phyloP scores from a whole-genome alignment of 2,888 invertebrate genomes.

The Eupelmus urozonus region DNA sequence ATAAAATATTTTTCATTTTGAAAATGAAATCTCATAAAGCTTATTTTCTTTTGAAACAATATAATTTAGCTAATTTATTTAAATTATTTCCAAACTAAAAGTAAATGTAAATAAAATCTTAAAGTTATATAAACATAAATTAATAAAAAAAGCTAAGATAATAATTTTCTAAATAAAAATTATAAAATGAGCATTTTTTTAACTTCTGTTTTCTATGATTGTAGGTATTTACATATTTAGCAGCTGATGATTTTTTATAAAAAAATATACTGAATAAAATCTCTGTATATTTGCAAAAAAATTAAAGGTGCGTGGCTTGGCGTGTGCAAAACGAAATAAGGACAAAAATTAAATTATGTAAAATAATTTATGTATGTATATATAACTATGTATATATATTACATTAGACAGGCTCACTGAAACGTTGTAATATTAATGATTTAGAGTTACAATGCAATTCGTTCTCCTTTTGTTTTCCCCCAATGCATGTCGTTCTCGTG shows the following conservation, averaged over 20 bases:
- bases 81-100: too few species aligned
- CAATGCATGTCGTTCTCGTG: conserved; percentile 5
- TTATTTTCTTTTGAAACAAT: too few species aligned
- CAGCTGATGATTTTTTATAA: background rate
- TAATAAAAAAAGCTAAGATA: background rate
- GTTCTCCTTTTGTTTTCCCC: conserved; percentile 36
- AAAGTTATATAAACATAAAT: too few species aligned
- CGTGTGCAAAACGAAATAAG: conserved; percentile 61
- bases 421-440: conserved; percentile 51
- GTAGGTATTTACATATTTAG: background rate
- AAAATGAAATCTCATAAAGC: too few species aligned
- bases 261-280: conserved; percentile 26
- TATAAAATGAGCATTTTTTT: conserved; percentile 12
- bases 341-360: conserved; percentile 68
- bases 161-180: conserved; percentile 1
- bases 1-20: too few species aligned
- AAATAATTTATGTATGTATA: conserved; percentile 73
- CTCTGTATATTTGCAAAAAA: background rate
- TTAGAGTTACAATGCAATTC: conserved; percentile 53
- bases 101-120: too few species aligned
- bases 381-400: conserved; percentile 68
- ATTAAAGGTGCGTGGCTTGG: conserved; percentile 39
- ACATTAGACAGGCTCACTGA: conserved; percentile 68
- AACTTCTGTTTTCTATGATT: background rate
- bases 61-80: too few species aligned